Evolutionary conservation across 1,140 invertebrate genomes (phyloP).

Genomic region (Geopemphigus sp.): DNA sequence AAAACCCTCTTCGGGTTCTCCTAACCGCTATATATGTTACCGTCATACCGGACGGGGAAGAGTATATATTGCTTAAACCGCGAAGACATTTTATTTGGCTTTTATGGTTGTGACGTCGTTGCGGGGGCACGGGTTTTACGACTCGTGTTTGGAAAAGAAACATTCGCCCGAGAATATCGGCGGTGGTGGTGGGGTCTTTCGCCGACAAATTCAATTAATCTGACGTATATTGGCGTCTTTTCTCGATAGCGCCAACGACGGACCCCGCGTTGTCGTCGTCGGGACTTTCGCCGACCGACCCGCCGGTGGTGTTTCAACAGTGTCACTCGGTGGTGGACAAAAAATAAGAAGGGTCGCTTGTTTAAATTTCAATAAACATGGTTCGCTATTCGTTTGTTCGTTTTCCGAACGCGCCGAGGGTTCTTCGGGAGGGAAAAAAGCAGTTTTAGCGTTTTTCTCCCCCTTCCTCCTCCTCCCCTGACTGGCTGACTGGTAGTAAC

Average conservation of each 20-base stretch:
- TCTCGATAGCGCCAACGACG: background rate
- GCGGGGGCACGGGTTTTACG: conserved; percentile 23
- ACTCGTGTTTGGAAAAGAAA: background rate
- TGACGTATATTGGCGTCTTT: conserved; percentile 27
- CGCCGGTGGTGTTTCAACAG: conserved; percentile 1
- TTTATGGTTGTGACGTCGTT: conserved; percentile 15
- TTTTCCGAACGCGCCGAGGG: conserved; percentile 15
- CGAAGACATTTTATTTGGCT: conserved; percentile 27
- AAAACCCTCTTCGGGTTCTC: background rate
- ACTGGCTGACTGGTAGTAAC: too few relatives aligned
- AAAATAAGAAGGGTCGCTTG: background rate
- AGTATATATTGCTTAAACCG: conserved; percentile 25
- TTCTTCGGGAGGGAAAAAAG: conserved; percentile 25
- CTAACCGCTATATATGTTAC: background rate
- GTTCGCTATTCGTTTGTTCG: conserved; percentile 35
- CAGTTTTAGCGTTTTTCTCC: conserved; percentile 37
- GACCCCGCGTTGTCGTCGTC: background rate
- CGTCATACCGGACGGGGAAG: background rate
- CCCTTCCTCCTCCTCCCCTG: too few relatives aligned
- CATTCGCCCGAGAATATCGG: background rate
- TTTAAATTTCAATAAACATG: conserved; percentile 49
- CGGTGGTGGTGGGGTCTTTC: too few relatives aligned
- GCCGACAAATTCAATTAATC: conserved; percentile 32
- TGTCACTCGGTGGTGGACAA: background rate
- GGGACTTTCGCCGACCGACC: background rate